Conservation (phyloP, 2,888 invertebrate species). For the Leptopilina myrica region DNA sequence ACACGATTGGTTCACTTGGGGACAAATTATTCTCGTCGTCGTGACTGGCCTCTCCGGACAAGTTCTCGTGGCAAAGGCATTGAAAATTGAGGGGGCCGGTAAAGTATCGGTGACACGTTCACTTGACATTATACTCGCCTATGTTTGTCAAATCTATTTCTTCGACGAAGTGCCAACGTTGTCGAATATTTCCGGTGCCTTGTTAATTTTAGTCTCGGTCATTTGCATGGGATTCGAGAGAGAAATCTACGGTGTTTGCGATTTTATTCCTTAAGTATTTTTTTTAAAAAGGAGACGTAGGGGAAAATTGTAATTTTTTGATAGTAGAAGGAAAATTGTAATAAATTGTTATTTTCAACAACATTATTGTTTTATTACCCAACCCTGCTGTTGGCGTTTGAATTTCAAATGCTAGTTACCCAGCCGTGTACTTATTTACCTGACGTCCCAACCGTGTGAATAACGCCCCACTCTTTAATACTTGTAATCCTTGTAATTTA, state of each 20-base stretch:
- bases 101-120: constrained; percentile 77
- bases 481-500: too few species aligned
- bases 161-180: constrained; percentile 76
- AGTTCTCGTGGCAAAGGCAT: constrained; percentile 75
- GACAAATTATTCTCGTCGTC: constrained; percentile 68
- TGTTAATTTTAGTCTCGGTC: constrained; percentile 74
- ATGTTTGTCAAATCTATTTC: constrained; percentile 74
- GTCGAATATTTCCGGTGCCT: constrained; percentile 74
- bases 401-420: too few species aligned
- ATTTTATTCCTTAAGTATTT: constrained; percentile 66
- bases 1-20: constrained; percentile 69
- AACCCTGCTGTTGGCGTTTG: too few species aligned
- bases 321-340: too few species aligned
- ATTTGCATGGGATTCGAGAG: constrained; percentile 76
- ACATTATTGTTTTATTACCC: too few species aligned
- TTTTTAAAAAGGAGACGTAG: too few species aligned
- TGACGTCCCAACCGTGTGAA: too few species aligned
- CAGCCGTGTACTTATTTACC: too few species aligned
- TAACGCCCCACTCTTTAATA: too few species aligned
- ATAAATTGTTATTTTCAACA: too few species aligned
- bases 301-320: too few species aligned
- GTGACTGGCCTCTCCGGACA: constrained; percentile 75
- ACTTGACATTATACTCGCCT: constrained; percentile 77
- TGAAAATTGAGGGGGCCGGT: constrained; percentile 77
- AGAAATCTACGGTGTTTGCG: constrained; percentile 73